Conservation (phyloP, 2,113 vertebrate species). For the Macquaria ambigua region DNA sequence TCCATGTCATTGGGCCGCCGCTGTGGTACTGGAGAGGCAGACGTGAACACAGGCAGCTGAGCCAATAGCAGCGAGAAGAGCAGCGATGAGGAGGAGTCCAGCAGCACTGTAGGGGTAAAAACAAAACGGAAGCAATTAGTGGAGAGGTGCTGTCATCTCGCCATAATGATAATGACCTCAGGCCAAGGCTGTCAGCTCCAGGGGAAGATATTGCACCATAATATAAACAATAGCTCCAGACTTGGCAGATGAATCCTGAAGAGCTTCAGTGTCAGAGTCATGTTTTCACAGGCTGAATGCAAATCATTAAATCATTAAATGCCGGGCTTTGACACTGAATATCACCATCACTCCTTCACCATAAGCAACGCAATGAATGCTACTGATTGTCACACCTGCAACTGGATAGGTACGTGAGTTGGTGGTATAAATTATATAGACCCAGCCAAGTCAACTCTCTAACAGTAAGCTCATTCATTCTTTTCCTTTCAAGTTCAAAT, state of each 20-base stretch:
- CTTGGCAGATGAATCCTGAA: slow-evolving; percentile 68
- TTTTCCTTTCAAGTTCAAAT: slow-evolving; percentile 82
- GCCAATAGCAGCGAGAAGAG: slow-evolving; percentile 86
- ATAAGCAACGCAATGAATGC: slow-evolving; percentile 74
- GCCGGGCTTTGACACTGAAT: slow-evolving; percentile 66
- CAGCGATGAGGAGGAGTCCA: slow-evolving; percentile 85
- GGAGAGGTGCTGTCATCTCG: slow-evolving; percentile 75
- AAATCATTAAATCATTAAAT: slow-evolving; percentile 76
- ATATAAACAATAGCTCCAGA: slow-evolving; percentile 80
- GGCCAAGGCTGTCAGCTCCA: slow-evolving; percentile 74
- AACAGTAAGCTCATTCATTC: slow-evolving; percentile 84
- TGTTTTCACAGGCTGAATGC: slow-evolving; percentile 79
- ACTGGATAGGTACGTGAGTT: slow-evolving; percentile 75
- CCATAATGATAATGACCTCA: slow-evolving; percentile 75
- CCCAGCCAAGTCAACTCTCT: slow-evolving; percentile 67
- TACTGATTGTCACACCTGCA: slow-evolving; percentile 83
- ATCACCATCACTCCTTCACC: slow-evolving; percentile 61
- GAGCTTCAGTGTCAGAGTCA: slow-evolving; percentile 68
- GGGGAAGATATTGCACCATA: slow-evolving; percentile 76
- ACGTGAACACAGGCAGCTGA: slow-evolving; percentile 83
- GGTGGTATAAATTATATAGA: slow-evolving; percentile 79
- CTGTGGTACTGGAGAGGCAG: slow-evolving; percentile 76
- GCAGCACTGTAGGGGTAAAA: slow-evolving; percentile 81
- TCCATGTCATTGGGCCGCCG: slow-evolving; percentile 82
- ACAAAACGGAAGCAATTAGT: slow-evolving; percentile 80